phyloP scores from a whole-genome alignment of 2,113 vertebrate species.

The Megaptera novaeangliae region DNA sequence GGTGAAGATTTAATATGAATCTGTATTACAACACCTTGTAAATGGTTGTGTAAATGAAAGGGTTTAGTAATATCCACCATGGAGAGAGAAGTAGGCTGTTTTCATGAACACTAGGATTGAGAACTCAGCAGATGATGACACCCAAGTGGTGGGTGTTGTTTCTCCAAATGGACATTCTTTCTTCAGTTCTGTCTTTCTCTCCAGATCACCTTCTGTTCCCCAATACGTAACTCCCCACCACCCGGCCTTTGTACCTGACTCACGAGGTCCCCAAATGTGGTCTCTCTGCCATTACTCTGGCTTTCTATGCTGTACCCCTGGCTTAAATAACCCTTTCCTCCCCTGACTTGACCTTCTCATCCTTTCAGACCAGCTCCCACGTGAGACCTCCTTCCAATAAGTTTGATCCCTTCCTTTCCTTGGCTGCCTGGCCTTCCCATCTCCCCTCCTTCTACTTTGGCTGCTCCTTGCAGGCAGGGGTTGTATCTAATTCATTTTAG shows the following conservation, averaged over 20 bases:
- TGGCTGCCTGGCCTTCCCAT: neutral
- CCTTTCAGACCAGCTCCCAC: neutral
- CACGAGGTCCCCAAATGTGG: neutral
- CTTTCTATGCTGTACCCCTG: too few species aligned
- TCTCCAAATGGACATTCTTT: fast-evolving
- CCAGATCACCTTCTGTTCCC: neutral
- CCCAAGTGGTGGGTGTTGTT: neutral
- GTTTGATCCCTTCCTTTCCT: neutral
- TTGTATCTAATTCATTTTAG: neutral
- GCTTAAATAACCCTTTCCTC: neutral
- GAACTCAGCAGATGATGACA: neutral
- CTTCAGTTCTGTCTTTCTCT: neutral
- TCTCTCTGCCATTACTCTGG: neutral
- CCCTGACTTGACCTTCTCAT: too few species aligned
- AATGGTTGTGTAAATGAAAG: neutral
- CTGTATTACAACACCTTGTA: neutral
- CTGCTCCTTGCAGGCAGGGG: neutral
- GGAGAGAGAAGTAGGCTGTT: too few species aligned
- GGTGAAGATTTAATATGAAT: neutral
- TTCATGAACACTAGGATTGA: neutral
- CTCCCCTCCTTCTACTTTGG: too few species aligned
- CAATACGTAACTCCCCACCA: fast-evolving
- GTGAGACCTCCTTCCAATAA: fast-evolving
- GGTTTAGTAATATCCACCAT: fast-evolving
- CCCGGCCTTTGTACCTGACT: fast-evolving